A percentile compares a stretch with the other conserved stretches of the same genome.
Evolutionary conservation across 2,113 vertebrate species (phyloP).

Genomic region (Crotalus tigris): DNA sequence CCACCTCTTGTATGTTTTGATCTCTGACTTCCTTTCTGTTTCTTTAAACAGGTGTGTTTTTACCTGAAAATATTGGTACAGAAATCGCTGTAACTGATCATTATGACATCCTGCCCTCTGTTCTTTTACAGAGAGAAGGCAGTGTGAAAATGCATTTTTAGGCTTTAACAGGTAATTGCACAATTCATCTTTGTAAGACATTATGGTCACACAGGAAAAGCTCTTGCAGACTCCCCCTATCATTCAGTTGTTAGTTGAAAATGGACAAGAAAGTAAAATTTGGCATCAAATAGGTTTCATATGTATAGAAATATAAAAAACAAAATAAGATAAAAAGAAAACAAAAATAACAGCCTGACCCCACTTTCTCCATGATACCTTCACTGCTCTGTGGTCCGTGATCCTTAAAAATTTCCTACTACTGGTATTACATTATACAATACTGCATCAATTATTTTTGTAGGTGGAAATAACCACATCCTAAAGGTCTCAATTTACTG

Average conservation of each 20-base stretch:
- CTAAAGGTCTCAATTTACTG: neutral
- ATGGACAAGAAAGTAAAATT: neutral
- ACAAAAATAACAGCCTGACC: neutral
- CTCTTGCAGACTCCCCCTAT: neutral
- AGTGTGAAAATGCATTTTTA: neutral
- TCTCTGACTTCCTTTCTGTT: neutral
- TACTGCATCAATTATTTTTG: neutral
- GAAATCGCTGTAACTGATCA: neutral
- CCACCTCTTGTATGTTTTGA: neutral
- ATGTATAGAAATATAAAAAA: neutral
- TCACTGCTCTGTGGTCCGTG: neutral
- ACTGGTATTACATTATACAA: neutral
- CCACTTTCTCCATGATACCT: neutral
- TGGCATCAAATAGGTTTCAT: neutral
- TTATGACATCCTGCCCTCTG: neutral
- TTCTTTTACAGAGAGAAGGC: neutral
- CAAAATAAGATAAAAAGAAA: neutral
- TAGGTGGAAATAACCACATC: neutral
- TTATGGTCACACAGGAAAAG: neutral
- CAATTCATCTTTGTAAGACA: neutral
- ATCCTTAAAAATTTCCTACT: neutral
- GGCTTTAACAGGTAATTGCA: neutral
- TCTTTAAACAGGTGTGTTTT: neutral
- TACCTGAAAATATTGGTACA: neutral
- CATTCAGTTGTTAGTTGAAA: neutral